Conservation (phyloP, 2,797 vertebrate genomes). For the Rhadinocentrus ornatus region DNA sequence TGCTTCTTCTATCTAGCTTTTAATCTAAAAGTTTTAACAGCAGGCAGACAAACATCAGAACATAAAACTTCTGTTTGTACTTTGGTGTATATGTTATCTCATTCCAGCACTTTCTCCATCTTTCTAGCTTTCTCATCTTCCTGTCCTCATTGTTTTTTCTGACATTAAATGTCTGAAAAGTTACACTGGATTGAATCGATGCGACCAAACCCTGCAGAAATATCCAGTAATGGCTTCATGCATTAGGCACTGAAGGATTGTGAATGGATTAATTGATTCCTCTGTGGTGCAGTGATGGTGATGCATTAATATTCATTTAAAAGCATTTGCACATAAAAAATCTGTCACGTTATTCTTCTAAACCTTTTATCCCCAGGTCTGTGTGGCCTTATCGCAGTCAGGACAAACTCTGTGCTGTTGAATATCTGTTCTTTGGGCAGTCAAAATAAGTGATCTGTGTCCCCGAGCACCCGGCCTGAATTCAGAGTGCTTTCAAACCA, state of each 20-base stretch:
- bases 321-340: too few species aligned
- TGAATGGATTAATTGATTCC: constrained; percentile 52
- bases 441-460: constrained; percentile 37
- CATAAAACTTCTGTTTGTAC: not conserved
- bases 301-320: constrained; percentile 27
- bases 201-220: constrained; percentile 35
- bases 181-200: constrained; percentile 6
- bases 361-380: not conserved
- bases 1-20: constrained; percentile 4
- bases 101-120: not conserved
- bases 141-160: constrained; percentile 1
- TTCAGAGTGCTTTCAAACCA: constrained; percentile 51
- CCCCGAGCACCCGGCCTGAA: constrained; percentile 43
- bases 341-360: not conserved
- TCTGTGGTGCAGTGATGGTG: not conserved
- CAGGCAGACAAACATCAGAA: not conserved
- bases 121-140: not conserved
- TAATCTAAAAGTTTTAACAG: constrained; percentile 10
- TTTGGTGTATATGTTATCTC: not conserved
- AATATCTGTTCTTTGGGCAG: constrained; percentile 33
- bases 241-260: constrained; percentile 31
- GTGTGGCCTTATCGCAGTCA: constrained; percentile 17
- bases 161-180: constrained; percentile 7
- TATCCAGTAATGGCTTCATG: constrained; percentile 48
- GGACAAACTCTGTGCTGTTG: constrained; percentile 31